phyloP scores from a whole-genome alignment of 2,797 vertebrate genomes.

The Menidia menidia region DNA sequence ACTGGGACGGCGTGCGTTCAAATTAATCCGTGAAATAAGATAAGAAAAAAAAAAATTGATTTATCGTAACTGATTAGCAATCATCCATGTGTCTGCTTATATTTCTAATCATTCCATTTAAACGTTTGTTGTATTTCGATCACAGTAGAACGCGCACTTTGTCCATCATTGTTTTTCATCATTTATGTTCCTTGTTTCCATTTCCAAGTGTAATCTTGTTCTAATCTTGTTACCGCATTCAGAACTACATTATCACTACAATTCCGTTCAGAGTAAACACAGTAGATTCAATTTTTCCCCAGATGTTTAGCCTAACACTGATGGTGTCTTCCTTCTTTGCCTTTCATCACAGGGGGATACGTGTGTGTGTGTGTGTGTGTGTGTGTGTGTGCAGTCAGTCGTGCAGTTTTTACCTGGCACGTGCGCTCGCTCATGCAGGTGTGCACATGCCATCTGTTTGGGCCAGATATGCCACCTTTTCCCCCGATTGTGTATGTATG shows the following conservation, averaged over 20 bases:
- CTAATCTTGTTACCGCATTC: constrained; percentile 16
- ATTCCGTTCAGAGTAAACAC: constrained; percentile 14
- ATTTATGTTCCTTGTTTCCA: constrained; percentile 8
- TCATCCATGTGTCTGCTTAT: constrained; percentile 33
- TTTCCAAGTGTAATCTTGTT: constrained; percentile 10
- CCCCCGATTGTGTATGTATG: constrained; percentile 25
- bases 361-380: constrained; percentile 9
- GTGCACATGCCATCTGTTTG: constrained; percentile 73
- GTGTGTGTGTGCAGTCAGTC: constrained; percentile 11
- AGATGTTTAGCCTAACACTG: constrained; percentile 8
- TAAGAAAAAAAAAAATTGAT: constrained; percentile 24
- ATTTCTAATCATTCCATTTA: constrained; percentile 45
- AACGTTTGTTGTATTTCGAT: constrained; percentile 16
- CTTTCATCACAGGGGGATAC: constrained; percentile 40
- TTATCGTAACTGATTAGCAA: constrained; percentile 47
- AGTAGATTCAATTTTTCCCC: constrained; percentile 11
- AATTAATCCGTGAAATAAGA: constrained; percentile 43
- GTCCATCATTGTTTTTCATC: constrained; percentile 9
- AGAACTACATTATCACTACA: constrained; percentile 6
- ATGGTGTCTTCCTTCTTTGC: constrained; percentile 9
- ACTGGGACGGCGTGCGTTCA: neutral
- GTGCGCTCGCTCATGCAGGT: constrained; percentile 63
- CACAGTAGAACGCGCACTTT: constrained; percentile 24
- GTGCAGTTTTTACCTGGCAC: constrained; percentile 14
- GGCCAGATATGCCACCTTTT: constrained; percentile 71